Evolutionary conservation across 2,113 vertebrate species (phyloP).

Genomic region (Donacobius atricapilla): DNA sequence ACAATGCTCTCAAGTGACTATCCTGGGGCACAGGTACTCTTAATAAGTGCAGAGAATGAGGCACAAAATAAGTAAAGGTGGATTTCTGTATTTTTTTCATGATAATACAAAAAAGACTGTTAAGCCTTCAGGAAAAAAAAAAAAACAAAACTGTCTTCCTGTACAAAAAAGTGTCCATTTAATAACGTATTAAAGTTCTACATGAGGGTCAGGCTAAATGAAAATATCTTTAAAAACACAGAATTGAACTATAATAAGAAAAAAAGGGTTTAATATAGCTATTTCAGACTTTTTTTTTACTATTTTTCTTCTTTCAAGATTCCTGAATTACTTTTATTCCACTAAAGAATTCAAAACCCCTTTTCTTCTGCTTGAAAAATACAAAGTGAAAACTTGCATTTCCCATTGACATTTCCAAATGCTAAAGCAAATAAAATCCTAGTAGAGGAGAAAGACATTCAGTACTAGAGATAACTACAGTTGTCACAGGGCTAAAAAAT

Average conservation of each 20-base stretch:
- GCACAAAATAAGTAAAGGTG: not conserved
- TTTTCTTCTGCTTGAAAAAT: not conserved
- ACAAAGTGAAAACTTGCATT: not conserved
- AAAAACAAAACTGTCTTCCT: not conserved
- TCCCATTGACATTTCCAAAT: not conserved
- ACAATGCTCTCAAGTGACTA: not conserved
- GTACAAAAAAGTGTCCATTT: rapidly evolving
- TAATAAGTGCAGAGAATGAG: not conserved
- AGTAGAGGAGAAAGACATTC: not conserved
- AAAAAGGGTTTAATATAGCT: not conserved
- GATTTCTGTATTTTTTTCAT: not conserved
- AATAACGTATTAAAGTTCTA: not conserved
- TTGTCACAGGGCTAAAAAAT: not conserved
- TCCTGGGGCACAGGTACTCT: not conserved
- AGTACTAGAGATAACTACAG: not conserved
- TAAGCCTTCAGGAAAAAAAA: not conserved
- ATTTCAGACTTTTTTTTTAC: not conserved
- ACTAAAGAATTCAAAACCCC: not conserved
- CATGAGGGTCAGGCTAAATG: not conserved
- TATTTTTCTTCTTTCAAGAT: not conserved
- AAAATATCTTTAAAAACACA: not conserved
- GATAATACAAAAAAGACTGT: not conserved
- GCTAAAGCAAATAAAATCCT: not conserved
- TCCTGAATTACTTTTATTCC: not conserved
- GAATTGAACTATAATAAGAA: not conserved